Evolutionary conservation across 2,113 vertebrate genomes (phyloP).

Genomic region (Candoia aspera): DNA sequence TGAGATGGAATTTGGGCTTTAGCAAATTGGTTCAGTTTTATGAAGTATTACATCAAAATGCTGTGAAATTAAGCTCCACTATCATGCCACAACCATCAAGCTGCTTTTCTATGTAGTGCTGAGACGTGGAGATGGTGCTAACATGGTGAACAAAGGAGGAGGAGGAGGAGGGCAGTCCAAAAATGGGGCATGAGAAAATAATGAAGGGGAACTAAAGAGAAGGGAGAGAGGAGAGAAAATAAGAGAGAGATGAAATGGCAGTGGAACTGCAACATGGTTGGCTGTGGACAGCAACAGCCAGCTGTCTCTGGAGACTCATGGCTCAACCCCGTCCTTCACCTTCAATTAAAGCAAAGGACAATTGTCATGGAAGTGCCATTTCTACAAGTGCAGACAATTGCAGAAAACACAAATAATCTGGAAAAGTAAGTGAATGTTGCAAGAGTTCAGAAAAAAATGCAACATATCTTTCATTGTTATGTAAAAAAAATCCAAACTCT

Average conservation of each 20-base stretch:
- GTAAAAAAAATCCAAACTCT: background rate
- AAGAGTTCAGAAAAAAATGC: background rate
- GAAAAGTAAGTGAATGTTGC: background rate
- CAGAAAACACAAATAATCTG: background rate
- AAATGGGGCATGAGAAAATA: background rate
- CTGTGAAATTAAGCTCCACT: constrained; percentile 64
- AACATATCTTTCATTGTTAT: background rate
- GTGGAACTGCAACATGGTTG: background rate
- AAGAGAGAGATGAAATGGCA: constrained; percentile 21
- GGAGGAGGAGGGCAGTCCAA: constrained; percentile 37
- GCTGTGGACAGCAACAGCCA: background rate
- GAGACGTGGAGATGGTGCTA: constrained; percentile 42
- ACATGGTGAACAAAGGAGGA: constrained; percentile 32
- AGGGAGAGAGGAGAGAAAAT: constrained; percentile 20
- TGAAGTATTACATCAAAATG: constrained; percentile 48
- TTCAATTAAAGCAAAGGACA: background rate
- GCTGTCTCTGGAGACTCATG: background rate
- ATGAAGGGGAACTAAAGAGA: constrained; percentile 11
- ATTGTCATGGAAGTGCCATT: background rate
- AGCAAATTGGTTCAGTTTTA: constrained; percentile 63
- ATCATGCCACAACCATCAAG: constrained; percentile 50
- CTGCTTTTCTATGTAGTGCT: constrained; percentile 43
- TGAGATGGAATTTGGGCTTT: constrained; percentile 59
- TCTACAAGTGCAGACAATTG: too few relatives aligned
- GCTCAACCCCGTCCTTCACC: background rate